A percentile compares a stretch with the other conserved stretches of the same genome.
Conservation (phyloP, 2,888 invertebrate genomes). For the Andrena bucephala region DNA sequence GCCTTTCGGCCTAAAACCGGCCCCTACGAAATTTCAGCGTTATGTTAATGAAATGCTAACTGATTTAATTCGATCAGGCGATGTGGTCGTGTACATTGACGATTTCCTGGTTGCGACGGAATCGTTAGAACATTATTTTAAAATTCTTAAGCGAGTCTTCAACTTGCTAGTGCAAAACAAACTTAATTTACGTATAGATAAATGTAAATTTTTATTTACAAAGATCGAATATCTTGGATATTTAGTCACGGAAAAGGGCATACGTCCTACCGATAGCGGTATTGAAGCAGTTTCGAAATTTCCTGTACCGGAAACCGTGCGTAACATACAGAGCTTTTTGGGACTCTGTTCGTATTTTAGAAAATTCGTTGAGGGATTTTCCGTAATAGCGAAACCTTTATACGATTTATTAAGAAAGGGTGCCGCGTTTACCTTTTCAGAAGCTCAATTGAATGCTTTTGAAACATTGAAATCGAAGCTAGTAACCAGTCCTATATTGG, state of each 20-base stretch:
- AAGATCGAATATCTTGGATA: neutral
- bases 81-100: too few species aligned
- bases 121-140: too few species aligned
- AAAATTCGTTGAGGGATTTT: slow-evolving; percentile 18
- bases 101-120: too few species aligned
- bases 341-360: slow-evolving; percentile 19
- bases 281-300: neutral
- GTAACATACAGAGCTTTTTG: neutral
- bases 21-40: too few species aligned
- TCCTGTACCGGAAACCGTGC: neutral
- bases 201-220: neutral
- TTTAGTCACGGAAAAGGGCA: neutral
- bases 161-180: neutral
- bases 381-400: neutral
- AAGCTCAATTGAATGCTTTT: too few species aligned
- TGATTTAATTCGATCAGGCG: too few species aligned
- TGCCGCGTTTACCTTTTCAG: neutral
- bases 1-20: neutral
- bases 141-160: neutral
- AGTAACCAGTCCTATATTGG: too few species aligned
- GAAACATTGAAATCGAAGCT: too few species aligned
- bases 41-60: too few species aligned
- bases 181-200: neutral
- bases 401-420: neutral
- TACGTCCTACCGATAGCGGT: neutral